Conservation (phyloP, 1,140 invertebrate genomes). For the Diorhabda carinulata region DNA sequence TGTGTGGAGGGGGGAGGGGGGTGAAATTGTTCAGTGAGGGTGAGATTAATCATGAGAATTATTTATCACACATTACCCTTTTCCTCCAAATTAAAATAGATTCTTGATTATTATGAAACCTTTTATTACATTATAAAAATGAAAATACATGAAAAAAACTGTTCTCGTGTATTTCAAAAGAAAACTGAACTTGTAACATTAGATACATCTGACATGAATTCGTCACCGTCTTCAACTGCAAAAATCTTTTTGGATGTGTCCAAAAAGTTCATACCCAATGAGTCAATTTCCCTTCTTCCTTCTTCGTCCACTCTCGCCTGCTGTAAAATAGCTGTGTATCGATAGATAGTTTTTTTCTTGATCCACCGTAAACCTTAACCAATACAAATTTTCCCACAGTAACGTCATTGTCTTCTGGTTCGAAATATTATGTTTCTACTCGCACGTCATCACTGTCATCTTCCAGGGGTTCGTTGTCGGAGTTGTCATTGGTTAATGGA, state of each 20-base stretch:
- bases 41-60: too few species aligned
- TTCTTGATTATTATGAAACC: too few species aligned
- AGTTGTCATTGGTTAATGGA: slow-evolving; percentile 14
- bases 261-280: slow-evolving; percentile 16
- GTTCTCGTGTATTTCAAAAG: too few species aligned
- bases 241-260: slow-evolving; percentile 19
- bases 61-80: too few species aligned
- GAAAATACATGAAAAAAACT: too few species aligned
- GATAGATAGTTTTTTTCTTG: slow-evolving; percentile 20
- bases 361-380: slow-evolving; percentile 20
- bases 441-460: slow-evolving; percentile 5
- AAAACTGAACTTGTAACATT: neutral
- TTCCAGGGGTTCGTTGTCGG: slow-evolving; percentile 13
- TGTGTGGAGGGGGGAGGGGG: too few species aligned
- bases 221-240: slow-evolving; percentile 7
- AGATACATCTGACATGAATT: slow-evolving; percentile 15
- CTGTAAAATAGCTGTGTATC: slow-evolving; percentile 14
- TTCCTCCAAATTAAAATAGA: too few species aligned
- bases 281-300: slow-evolving; percentile 18
- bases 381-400: slow-evolving; percentile 17
- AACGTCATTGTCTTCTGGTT: slow-evolving; percentile 15
- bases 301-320: slow-evolving; percentile 6
- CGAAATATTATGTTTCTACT: slow-evolving; percentile 23
- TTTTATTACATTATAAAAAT: too few species aligned
- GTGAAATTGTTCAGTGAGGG: too few species aligned